These are phyloP conservation scores for Tanypteryx hageni DNA, from an alignment of 2,888 invertebrate species.

Conservation along the genomic window DNA sequence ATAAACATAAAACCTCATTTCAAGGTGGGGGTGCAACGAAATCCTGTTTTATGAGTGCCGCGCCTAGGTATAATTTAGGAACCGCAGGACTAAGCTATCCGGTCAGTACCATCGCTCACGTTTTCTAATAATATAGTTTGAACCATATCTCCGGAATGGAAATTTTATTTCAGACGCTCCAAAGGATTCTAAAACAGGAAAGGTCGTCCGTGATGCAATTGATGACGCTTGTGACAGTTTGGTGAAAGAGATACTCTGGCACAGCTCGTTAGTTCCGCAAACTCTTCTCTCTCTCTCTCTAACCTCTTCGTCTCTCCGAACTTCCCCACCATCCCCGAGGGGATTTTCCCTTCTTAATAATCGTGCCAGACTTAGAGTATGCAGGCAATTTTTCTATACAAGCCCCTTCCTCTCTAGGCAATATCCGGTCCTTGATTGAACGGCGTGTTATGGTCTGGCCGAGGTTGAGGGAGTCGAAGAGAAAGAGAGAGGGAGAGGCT, in stretches of 20 bases:
- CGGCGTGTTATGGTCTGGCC: neutral
- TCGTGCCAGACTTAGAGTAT: neutral
- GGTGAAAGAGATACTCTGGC: neutral
- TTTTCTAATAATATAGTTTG: no score
- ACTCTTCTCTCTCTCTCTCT: neutral
- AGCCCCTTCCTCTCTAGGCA: neutral
- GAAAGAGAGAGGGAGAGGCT: neutral
- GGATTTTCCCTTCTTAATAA: neutral
- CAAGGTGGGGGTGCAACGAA: no score
- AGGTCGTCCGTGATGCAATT: no score
- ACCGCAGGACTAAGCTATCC: no score
- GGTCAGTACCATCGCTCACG: no score
- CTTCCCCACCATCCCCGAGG: neutral
- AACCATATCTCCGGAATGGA: no score
- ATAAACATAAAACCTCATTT: no score
- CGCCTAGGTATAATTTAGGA: no score
- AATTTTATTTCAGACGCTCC: no score
- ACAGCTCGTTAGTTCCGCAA: neutral
- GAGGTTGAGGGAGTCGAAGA: neutral
- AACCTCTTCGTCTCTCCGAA: neutral
- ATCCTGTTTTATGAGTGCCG: no score
- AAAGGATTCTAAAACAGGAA: no score
- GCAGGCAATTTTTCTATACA: neutral
- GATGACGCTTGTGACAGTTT: no score
- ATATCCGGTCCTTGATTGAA: constrained; percentile 45